Evolutionary conservation across 2,113 vertebrate species (phyloP).

Genomic region (Pithys albifrons): DNA sequence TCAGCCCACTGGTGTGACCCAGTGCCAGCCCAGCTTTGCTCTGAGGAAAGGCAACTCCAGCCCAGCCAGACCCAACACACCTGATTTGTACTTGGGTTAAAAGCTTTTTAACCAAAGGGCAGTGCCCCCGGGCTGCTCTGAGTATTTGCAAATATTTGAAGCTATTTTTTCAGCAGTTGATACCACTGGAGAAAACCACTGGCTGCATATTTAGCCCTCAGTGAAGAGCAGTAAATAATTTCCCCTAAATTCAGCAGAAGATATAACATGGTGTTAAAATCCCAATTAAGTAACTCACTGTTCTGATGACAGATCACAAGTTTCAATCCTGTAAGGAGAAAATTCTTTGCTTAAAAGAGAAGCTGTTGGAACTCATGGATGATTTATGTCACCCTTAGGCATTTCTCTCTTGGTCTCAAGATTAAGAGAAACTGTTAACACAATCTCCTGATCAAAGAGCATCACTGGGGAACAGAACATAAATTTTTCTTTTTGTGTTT

Average conservation of each 20-base stretch:
- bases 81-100: background rate
- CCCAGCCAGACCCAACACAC: background rate
- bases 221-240: background rate
- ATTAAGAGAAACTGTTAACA: conserved; percentile 46
- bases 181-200: background rate
- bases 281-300: background rate
- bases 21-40: background rate
- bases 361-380: background rate
- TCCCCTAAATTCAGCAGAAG: background rate
- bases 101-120: background rate
- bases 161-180: background rate
- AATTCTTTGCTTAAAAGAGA: conserved; percentile 10
- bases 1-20: background rate
- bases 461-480: background rate
- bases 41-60: background rate
- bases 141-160: background rate
- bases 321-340: background rate
- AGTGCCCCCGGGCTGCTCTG: background rate
- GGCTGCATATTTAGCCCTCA: background rate
- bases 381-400: conserved; percentile 30
- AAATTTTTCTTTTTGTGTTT: background rate
- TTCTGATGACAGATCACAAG: conserved; percentile 20
- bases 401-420: background rate
- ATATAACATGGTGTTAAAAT: background rate
- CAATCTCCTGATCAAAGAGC: conserved; percentile 33